A percentile compares a stretch with the other conserved stretches of the same genome.
Conservation (phyloP, 37 sponge, comb jelly and placozoan species). For the Beroe forskalii region DNA sequence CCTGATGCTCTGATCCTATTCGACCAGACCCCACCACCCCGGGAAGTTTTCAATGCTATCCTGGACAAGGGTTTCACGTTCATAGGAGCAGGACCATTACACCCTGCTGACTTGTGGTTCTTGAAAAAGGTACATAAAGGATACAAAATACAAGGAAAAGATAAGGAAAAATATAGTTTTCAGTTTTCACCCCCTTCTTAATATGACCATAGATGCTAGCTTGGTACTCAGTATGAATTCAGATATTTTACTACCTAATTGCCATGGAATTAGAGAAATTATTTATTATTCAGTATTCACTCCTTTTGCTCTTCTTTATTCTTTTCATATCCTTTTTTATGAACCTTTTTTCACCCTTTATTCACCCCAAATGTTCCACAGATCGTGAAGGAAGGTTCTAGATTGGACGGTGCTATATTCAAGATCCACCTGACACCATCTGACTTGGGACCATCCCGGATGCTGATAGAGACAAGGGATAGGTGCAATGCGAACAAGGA, state of each 20-base stretch:
- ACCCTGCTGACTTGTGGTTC: slow-evolving; percentile 42
- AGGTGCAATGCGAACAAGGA: neutral
- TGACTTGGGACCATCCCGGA: neutral
- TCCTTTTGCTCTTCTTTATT: too few species aligned
- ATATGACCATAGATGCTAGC: neutral
- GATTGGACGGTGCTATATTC: neutral
- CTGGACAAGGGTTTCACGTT: neutral
- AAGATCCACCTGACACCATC: slow-evolving; percentile 18
- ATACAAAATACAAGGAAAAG: neutral
- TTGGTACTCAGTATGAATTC: neutral
- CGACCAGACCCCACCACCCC: neutral
- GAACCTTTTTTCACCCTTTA: too few species aligned
- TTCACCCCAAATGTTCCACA: too few species aligned
- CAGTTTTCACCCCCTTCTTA: too few species aligned
- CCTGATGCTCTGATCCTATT: slow-evolving; percentile 15
- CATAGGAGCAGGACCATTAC: slow-evolving; percentile 2
- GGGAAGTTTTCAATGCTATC: slow-evolving; percentile 15
- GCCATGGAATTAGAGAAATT: too few species aligned
- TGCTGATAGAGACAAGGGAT: slow-evolving; percentile 36
- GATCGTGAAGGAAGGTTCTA: neutral
- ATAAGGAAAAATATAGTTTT: neutral
- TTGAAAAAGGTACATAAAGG: neutral
- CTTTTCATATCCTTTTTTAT: too few species aligned
- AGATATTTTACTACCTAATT: too few species aligned
- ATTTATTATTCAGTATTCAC: too few species aligned